phyloP scores from a whole-genome alignment of 2,888 invertebrate species.

The Dicyrtomina minuta region DNA sequence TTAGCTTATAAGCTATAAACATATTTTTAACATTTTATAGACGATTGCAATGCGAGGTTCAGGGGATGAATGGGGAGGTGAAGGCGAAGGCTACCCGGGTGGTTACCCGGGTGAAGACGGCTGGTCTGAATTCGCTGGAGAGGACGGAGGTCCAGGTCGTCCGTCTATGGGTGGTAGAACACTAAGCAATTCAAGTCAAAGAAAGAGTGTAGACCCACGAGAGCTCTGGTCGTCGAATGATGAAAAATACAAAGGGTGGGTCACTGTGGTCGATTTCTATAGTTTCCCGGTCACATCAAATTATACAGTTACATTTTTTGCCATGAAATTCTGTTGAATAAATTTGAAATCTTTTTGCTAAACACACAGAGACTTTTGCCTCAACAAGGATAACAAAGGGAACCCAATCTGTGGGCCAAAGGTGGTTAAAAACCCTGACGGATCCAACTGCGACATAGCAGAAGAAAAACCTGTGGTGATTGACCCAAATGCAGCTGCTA shows the following conservation, averaged over 20 bases:
- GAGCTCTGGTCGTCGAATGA: background rate
- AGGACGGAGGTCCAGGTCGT: background rate
- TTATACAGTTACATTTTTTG: background rate
- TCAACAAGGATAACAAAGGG: slow-evolving; percentile 11
- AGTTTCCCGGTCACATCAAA: no score
- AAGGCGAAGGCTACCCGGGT: background rate
- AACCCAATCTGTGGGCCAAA: background rate
- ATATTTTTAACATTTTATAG: slow-evolving; percentile 8
- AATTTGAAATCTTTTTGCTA: no score
- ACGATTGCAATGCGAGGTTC: background rate
- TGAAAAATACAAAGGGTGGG: background rate
- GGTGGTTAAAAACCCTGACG: background rate
- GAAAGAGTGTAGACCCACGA: background rate
- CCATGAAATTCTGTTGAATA: background rate
- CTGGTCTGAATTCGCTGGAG: background rate
- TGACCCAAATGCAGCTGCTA: background rate
- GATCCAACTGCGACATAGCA: background rate
- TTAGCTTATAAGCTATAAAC: background rate
- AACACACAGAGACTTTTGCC: slow-evolving; percentile 21
- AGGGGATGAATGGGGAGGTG: slow-evolving; percentile 15
- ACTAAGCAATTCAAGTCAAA: background rate
- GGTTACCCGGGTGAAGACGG: no score
- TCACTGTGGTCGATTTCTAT: no score
- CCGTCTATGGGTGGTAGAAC: background rate
- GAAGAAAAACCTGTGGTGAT: background rate